Percentiles rank a stretch among this genome's conserved stretches.
These are phyloP conservation scores for Daphoenositta chrysoptera DNA, from an alignment of 2,113 vertebrate species.

Conservation along the genomic window DNA sequence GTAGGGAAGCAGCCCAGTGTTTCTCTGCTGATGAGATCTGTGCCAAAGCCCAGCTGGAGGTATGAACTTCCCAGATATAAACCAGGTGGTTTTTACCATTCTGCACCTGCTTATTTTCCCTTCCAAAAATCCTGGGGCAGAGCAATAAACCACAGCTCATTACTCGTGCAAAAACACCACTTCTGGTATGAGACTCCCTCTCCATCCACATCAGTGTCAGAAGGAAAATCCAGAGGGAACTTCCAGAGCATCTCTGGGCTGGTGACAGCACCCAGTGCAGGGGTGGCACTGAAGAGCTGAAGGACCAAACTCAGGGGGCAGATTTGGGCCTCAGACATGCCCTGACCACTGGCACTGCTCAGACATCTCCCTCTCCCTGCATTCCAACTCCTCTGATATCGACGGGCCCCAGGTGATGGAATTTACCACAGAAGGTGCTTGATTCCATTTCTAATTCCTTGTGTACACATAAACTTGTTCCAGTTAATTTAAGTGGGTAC, in stretches of 20 bases:
- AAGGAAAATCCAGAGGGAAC: neutral
- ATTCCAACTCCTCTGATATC: rapidly evolving
- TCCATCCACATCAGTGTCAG: neutral
- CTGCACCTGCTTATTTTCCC: neutral
- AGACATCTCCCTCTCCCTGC: neutral
- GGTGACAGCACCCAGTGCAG: neutral
- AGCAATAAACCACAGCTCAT: neutral
- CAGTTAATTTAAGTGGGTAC: neutral
- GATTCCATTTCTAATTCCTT: neutral
- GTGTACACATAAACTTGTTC: neutral
- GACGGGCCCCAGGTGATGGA: neutral
- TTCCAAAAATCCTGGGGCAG: neutral
- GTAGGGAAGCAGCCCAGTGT: neutral
- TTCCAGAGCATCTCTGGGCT: neutral
- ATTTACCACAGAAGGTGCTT: neutral
- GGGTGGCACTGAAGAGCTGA: rapidly evolving
- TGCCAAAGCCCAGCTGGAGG: neutral
- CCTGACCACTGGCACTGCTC: neutral
- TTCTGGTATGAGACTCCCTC: neutral
- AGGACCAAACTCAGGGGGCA: neutral
- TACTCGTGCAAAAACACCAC: neutral
- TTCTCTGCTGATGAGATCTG: neutral
- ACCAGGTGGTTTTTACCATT: neutral
- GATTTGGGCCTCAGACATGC: rapidly evolving
- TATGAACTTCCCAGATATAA: neutral